Percentiles rank a stretch among this genome's conserved stretches.
Evolutionary conservation across 2,113 vertebrate genomes (phyloP).

Genomic region (Coptodon rendalli): DNA sequence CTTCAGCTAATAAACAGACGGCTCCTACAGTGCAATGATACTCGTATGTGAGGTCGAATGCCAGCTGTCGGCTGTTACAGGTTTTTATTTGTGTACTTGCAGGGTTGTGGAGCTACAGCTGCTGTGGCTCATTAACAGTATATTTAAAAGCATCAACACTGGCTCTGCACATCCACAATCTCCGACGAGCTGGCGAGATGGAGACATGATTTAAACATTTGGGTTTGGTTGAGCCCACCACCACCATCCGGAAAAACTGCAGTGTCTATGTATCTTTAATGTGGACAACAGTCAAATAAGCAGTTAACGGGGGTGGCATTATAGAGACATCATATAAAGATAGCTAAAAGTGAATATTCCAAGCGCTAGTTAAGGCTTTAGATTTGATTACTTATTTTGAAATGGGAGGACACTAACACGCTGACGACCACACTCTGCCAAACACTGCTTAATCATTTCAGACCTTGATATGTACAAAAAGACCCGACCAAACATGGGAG

Average conservation of each 20-base stretch:
- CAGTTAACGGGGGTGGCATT: slow-evolving; percentile 7
- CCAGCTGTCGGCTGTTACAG: slow-evolving; percentile 27
- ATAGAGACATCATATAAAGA: slow-evolving; percentile 54
- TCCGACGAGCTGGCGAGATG: not conserved
- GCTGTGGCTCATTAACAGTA: slow-evolving; percentile 21
- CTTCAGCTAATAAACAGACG: slow-evolving; percentile 22
- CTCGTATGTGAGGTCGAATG: slow-evolving; percentile 22
- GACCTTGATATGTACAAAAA: slow-evolving; percentile 54
- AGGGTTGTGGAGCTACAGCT: slow-evolving; percentile 39
- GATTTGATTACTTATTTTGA: slow-evolving; percentile 49
- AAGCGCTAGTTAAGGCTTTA: slow-evolving; percentile 62
- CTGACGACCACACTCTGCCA: not conserved
- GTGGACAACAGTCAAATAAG: slow-evolving; percentile 35
- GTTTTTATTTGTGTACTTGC: slow-evolving; percentile 21
- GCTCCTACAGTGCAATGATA: slow-evolving; percentile 51
- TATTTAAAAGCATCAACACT: slow-evolving; percentile 27
- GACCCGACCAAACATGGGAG: slow-evolving; percentile 52
- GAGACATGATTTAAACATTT: slow-evolving; percentile 6
- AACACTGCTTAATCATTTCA: not conserved
- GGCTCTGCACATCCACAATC: not conserved
- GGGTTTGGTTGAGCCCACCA: not conserved
- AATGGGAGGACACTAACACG: slow-evolving; percentile 12
- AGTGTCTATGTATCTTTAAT: not conserved
- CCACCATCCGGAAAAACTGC: not conserved
- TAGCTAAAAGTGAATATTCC: slow-evolving; percentile 40